Percentiles rank a stretch among this genome's conserved stretches.
Conservation (phyloP, 2,797 vertebrate genomes). For the Cirrhinus molitorella region DNA sequence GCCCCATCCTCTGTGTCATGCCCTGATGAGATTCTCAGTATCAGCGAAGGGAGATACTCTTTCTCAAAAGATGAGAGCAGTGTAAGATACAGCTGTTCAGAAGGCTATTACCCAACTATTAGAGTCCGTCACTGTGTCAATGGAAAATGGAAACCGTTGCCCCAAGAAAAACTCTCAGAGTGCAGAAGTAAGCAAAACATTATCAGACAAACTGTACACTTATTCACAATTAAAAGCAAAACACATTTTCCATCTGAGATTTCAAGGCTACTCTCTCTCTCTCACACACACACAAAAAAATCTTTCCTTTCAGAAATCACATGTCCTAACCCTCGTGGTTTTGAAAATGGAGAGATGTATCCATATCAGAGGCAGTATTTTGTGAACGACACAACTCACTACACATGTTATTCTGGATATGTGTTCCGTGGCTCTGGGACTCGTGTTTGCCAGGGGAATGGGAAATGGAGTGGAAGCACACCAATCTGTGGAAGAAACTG, state of each 20-base stretch:
- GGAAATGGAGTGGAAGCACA: constrained; percentile 76
- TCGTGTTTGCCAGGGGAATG: constrained; percentile 73
- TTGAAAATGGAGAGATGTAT: constrained; percentile 68
- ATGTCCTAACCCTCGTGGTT: constrained; percentile 70
- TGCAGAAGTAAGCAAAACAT: constrained; percentile 58
- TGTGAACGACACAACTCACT: constrained; percentile 67
- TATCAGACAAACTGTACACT: neutral
- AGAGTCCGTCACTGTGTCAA: constrained; percentile 32
- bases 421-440: constrained; percentile 68
- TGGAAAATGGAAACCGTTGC: constrained; percentile 44
- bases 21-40: constrained; percentile 16
- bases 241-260: neutral
- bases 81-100: constrained; percentile 52
- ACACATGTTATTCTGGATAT: constrained; percentile 73
- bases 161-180: neutral
- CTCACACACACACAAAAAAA: neutral
- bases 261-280: neutral
- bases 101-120: constrained; percentile 54
- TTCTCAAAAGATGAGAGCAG: constrained; percentile 35
- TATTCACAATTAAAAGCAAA: neutral
- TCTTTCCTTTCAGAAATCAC: constrained; percentile 60
- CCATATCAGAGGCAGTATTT: constrained; percentile 64
- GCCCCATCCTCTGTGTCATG: neutral
- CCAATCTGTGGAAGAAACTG: constrained; percentile 74
- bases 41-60: constrained; percentile 28